phyloP scores from a whole-genome alignment of 2,888 invertebrate species.

The Rhamphomyia laevipes region DNA sequence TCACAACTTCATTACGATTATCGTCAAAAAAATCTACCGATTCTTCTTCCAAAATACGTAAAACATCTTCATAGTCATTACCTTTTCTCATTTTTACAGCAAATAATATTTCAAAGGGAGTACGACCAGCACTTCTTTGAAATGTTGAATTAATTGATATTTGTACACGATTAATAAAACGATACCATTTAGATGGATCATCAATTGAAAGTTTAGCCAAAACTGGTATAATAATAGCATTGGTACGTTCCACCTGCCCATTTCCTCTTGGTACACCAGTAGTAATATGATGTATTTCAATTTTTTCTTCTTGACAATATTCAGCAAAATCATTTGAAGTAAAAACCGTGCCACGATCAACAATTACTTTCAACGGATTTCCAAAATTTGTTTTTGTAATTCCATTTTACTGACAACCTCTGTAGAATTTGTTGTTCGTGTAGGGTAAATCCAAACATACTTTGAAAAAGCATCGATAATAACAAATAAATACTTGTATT shows the following conservation, averaged over 20 bases:
- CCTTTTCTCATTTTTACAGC: conserved; percentile 9
- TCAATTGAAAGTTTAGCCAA: conserved; percentile 11
- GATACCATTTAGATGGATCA: conserved; percentile 12
- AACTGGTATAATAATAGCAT: conserved; percentile 5
- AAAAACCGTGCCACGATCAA: conserved; percentile 18
- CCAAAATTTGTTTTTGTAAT: conserved; percentile 25
- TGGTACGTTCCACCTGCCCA: conserved; percentile 10
- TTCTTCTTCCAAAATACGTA: conserved; percentile 7
- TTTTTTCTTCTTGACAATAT: conserved; percentile 5
- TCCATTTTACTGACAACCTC: conserved; percentile 24
- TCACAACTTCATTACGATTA: conserved; percentile 5
- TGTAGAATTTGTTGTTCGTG: conserved; percentile 17
- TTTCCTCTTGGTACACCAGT: conserved; percentile 8
- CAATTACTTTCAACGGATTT: conserved; percentile 23
- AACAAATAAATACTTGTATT: neutral
- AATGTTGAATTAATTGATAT: conserved; percentile 9
- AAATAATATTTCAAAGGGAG: conserved; percentile 13
- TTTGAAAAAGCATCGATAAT: conserved; percentile 25
- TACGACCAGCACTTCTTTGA: conserved; percentile 7
- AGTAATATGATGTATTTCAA: conserved; percentile 4
- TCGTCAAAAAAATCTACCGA: conserved; percentile 5
- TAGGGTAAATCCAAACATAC: conserved; percentile 27
- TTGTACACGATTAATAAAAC: conserved; percentile 6
- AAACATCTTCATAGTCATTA: conserved; percentile 4
- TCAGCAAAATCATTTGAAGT: neutral